Evolutionary conservation across 1,140 invertebrate genomes (phyloP), one percentile per base, ranked within the genome.

Genomic region (Pseudomyrmex concolor): DNA sequence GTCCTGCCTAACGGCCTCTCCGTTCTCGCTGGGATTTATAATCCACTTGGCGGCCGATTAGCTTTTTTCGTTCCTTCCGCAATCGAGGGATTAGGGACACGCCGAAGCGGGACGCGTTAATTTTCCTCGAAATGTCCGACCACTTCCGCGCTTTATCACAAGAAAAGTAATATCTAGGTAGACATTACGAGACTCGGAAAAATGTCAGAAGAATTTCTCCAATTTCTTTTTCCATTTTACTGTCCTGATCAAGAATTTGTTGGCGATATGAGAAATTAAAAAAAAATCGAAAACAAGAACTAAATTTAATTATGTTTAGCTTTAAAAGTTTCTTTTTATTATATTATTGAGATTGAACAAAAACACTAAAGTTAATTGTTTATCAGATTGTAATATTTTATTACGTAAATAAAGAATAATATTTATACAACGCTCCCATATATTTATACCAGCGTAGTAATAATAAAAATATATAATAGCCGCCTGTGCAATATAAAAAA

Each of bases 31-130:
- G 60, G 78, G 84, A 89, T 89, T 89, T 87, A 85, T 87, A 89
- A 87, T 89, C 85, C 81, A 84, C 81, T 89, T 85, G 67, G 73
- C 43, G 78, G 62, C 59, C 87, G 89, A 89, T 90, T 87, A 90
- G 80, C 77, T 82, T 43, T 73, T 87, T 80, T 67, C 73, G 54
- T 66, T 70, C 73, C 64, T 83, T 85, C 66, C 83, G 54, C 57
- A 55, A 84, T 70, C 74, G 55, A 2, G 17, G 60, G 43, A 68
- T 80, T 71, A 80, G 74, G 22, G 50, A 43, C 45, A 8, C 34
- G 17, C 25, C 48, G 54, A 12, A 67, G 17, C 13, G 63, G 9
- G 34, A 22, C 9, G 25, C 22, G 63, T 54, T 71, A 71, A 80
- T 80, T 59, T 80, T 71, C 66, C 2, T 17, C 43, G 66, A 1